Evolutionary conservation across 23 tunicate genomes (phyloP).

Genomic region (Aplidium turbinatum): DNA sequence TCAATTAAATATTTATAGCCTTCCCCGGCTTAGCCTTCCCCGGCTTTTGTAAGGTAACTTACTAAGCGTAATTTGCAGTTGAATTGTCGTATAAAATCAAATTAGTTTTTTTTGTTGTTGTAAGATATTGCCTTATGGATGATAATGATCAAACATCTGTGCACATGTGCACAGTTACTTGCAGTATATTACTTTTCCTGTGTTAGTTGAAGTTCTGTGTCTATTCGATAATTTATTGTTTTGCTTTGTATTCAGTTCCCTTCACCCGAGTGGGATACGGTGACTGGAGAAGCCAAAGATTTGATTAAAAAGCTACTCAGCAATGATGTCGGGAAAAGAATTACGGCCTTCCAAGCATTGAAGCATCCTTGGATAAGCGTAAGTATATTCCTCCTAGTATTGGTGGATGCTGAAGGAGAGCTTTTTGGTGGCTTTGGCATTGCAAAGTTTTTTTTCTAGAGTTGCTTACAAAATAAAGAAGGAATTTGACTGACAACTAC

Average conservation of each 20-base stretch:
- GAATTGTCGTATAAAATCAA: too few species aligned
- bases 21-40: too few species aligned
- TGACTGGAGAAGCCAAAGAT: slow-evolving; percentile 91
- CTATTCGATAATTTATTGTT: neutral
- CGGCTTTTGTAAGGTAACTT: too few species aligned
- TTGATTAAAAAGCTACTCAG: slow-evolving; percentile 66
- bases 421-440: neutral
- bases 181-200: neutral
- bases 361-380: slow-evolving; percentile 97
- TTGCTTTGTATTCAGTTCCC: slow-evolving; percentile 62
- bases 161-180: too few species aligned
- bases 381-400: slow-evolving; percentile 36
- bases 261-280: slow-evolving; percentile 99
- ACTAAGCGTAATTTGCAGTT: too few species aligned
- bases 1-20: too few species aligned
- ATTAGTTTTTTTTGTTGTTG: too few species aligned
- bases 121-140: too few species aligned
- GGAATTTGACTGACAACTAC: too few species aligned
- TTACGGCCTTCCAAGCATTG: slow-evolving; percentile 81
- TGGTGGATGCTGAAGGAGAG: too few species aligned
- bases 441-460: neutral
- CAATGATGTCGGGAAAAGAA: slow-evolving; percentile 55
- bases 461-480: neutral
- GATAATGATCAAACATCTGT: too few species aligned
- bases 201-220: neutral